Percentiles rank a stretch among this genome's conserved stretches.
Conservation (phyloP, 2,888 invertebrate species). For the Slavum lentiscoides region DNA sequence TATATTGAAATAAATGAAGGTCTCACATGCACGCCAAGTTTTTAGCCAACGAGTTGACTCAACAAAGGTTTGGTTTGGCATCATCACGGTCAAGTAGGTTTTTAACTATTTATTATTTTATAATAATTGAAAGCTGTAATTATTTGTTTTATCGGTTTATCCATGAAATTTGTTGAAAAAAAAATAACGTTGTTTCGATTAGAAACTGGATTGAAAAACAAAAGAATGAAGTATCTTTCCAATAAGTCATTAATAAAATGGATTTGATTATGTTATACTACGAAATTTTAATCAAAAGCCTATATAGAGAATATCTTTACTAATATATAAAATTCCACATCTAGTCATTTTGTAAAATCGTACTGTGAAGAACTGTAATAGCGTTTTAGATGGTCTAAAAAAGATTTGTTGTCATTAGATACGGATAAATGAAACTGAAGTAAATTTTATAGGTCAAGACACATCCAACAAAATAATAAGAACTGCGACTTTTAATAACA, state of each 20-base stretch:
- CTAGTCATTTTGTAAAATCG: too few relatives aligned
- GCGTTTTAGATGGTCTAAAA: too few relatives aligned
- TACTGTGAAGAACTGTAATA: too few relatives aligned
- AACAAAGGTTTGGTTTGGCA: slow-evolving; percentile 14
- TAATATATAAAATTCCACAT: too few relatives aligned
- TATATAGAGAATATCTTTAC: too few relatives aligned
- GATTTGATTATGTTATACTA: too few relatives aligned
- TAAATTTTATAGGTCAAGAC: too few relatives aligned
- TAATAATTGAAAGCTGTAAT: background rate
- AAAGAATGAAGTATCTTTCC: slow-evolving; percentile 14
- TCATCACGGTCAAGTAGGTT: slow-evolving; percentile 13
- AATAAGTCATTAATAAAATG: slow-evolving; percentile 21
- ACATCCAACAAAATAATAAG: too few relatives aligned
- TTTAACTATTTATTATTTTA: background rate
- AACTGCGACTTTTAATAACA: too few relatives aligned
- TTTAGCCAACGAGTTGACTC: slow-evolving; percentile 28
- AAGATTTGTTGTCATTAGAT: too few relatives aligned
- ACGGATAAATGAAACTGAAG: too few relatives aligned
- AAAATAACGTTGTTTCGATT: slow-evolving; percentile 15
- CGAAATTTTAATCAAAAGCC: slow-evolving; percentile 16
- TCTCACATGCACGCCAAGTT: slow-evolving; percentile 17
- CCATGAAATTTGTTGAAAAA: slow-evolving; percentile 22
- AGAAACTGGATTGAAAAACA: slow-evolving; percentile 15
- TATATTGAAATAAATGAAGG: slow-evolving; percentile 30
- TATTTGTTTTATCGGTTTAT: background rate